Base-by-base conservation (phyloP, 2,113 vertebrate genomes). In the Cichladusa arquata region DNA sequence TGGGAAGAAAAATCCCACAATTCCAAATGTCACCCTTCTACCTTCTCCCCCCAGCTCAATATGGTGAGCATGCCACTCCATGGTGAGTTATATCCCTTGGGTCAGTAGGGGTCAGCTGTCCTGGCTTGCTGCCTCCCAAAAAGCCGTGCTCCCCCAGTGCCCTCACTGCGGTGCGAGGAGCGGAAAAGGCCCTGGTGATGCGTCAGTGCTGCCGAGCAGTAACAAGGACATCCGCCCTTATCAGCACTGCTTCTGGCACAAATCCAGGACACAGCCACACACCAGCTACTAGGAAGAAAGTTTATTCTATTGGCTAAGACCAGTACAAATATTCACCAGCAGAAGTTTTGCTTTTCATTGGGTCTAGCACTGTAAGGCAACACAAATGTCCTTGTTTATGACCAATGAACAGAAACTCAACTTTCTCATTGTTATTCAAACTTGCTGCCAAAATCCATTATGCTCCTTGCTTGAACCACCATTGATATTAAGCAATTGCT, bases 91-190 rank as follows among this genome's bases (percentile, higher is more conserved):
- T 4, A 19, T 51, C 36, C 19, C 19, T 58, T 29, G 19, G 57
- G 44, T 40, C 36, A 58, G 2, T 0, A 15, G 33, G 8, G 50
- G 25, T 58, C 44, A 58, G 16, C 24, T 58, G 24, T 58, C 33
- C 44, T 24, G 58, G 44, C 28, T 51, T 16, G 36, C 25, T 28
- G 13, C 12, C 45, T 31, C 69, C 20, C 47, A 45, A 2, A 6
- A 17, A 5, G 19, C 11, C 20, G 11, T n/a, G 13, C 19, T 16
- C 2, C 19, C 19, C 6, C 26, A 19, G 26, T 5, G 7, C 26
- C 19, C 33, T 38, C 19, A 3, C 10, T 28, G 28, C 2, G 0
- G 11, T 18, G 36, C 4, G 1, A 78, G 45, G 33, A 20, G 36
- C 0, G 0, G 58, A n/a, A 84, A 51, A 14, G 13, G 4, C 58